phyloP scores from a whole-genome alignment of 1,140 invertebrate genomes.

The Cyclina sinensis region DNA sequence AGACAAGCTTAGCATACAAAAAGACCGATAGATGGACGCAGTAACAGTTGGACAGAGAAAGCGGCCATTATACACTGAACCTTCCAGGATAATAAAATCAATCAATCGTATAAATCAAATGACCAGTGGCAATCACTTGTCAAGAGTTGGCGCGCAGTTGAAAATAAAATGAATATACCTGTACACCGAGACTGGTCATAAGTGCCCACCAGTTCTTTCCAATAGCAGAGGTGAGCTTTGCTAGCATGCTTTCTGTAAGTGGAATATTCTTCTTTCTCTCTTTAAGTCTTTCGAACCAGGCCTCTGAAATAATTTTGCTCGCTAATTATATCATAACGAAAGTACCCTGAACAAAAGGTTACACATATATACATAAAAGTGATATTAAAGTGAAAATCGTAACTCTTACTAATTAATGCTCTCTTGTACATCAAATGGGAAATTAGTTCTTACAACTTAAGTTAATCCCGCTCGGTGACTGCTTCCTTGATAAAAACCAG shows the following conservation, averaged over 20 bases:
- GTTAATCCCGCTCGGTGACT: no score
- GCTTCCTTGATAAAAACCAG: no score
- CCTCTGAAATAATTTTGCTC: slow-evolving; percentile 3
- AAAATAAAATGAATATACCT: background rate
- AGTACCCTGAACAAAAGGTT: background rate
- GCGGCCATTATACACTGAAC: background rate
- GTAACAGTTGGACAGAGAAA: background rate
- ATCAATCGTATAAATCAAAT: background rate
- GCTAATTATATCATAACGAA: background rate
- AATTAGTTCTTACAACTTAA: no score
- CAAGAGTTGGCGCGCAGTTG: background rate
- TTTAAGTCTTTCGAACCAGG: slow-evolving; percentile 8
- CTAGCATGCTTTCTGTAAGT: background rate
- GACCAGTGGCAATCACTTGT: background rate
- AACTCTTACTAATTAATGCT: background rate
- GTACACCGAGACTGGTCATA: slow-evolving; percentile 10
- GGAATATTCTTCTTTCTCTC: background rate
- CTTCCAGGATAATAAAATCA: background rate
- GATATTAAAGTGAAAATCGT: no score
- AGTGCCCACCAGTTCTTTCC: slow-evolving; percentile 30
- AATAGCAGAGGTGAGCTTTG: background rate
- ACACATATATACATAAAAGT: background rate
- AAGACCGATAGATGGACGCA: no score
- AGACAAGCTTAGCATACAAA: no score
- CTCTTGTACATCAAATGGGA: background rate